Percentiles rank a stretch among this genome's conserved stretches.
Evolutionary conservation across 1,140 invertebrate species (phyloP).

Genomic region (Anastrepha obliqua): DNA sequence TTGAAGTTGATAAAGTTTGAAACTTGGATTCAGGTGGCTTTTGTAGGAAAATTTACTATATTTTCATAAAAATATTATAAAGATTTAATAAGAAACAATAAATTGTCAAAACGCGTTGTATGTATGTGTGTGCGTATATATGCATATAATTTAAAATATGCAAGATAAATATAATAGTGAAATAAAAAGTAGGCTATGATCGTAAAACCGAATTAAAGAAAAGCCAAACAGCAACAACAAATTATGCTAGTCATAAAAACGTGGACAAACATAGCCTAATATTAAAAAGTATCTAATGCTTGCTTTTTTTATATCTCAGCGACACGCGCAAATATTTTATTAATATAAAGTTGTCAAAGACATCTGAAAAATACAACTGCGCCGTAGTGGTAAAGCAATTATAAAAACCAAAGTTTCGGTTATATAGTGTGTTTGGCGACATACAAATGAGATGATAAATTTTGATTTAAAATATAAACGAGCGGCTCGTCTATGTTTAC

Average conservation of each 20-base stretch:
- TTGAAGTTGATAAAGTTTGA: too few relatives aligned
- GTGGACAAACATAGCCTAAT: not conserved
- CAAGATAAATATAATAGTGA: not conserved
- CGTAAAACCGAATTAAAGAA: not conserved
- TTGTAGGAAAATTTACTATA: too few relatives aligned
- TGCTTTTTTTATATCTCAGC: not conserved
- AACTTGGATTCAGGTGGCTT: too few relatives aligned
- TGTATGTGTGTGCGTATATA: too few relatives aligned
- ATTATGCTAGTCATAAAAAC: not conserved
- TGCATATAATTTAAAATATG: not conserved
- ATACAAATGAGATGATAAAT: slow-evolving; percentile 5
- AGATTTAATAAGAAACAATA: too few relatives aligned
- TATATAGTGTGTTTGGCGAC: not conserved
- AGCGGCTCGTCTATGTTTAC: not conserved
- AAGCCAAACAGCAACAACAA: not conserved
- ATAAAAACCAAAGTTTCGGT: not conserved
- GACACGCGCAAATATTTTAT: not conserved
- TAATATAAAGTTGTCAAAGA: not conserved
- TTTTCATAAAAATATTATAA: too few relatives aligned
- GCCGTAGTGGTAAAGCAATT: not conserved
- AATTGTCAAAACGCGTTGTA: too few relatives aligned
- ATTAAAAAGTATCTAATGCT: not conserved
- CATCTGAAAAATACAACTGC: not conserved
- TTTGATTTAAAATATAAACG: not conserved
- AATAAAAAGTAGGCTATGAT: slow-evolving; percentile 3